Evolutionary conservation across 1,140 invertebrate species (phyloP).

Genomic region (Saxidomus purpurata): DNA sequence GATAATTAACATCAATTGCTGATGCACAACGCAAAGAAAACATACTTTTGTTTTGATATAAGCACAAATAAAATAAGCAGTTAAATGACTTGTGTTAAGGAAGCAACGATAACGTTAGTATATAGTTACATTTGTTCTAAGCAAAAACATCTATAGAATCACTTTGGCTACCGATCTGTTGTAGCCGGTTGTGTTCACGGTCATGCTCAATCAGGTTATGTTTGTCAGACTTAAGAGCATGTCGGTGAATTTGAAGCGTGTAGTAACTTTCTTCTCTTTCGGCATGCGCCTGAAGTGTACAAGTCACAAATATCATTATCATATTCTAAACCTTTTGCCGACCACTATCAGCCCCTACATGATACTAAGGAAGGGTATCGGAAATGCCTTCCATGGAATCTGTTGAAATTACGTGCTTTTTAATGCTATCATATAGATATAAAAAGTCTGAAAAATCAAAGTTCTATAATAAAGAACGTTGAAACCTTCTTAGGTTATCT

Average conservation of each 20-base stretch:
- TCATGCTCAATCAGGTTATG: conserved; percentile 78
- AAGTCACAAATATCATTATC: conserved; percentile 3
- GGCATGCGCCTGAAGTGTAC: conserved; percentile 77
- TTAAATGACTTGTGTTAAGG: background rate
- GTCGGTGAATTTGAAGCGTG: conserved; percentile 78
- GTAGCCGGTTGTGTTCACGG: conserved; percentile 78
- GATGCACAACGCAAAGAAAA: no score
- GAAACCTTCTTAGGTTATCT: no score
- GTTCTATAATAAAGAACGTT: no score
- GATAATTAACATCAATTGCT: background rate
- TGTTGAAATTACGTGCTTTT: no score
- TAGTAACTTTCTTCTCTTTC: conserved; percentile 81
- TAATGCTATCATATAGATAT: no score
- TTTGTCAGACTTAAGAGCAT: conserved; percentile 76
- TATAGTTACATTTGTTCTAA: conserved; percentile 34
- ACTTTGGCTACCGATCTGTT: conserved; percentile 70
- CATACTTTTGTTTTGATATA: background rate
- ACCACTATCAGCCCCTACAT: no score
- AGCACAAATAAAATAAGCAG: background rate
- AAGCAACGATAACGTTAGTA: background rate
- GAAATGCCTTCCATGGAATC: no score
- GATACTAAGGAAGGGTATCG: no score
- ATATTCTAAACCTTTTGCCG: background rate
- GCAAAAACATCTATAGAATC: conserved; percentile 54
- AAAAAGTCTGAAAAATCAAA: no score